These are phyloP conservation scores for Rhodinocichla rosea DNA, from an alignment of 2,113 vertebrate genomes.

Conservation along the genomic window DNA sequence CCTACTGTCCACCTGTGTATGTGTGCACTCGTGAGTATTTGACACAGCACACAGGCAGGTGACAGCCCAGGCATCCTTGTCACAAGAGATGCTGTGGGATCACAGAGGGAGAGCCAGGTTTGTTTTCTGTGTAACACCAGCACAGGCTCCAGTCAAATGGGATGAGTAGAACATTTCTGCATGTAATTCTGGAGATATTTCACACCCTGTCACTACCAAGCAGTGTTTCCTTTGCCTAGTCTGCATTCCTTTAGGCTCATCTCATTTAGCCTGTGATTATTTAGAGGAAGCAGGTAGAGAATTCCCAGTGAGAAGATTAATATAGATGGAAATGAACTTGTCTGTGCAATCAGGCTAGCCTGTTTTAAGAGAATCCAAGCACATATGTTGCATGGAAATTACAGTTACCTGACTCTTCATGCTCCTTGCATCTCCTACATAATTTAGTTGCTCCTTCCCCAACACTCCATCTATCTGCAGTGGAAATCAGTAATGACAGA, in stretches of 20 bases:
- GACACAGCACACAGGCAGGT: accelerated
- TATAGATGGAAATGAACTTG: slow-evolving; percentile 14
- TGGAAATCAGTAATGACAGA: background rate
- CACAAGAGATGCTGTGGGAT: background rate
- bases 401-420: background rate
- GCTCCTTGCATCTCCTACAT: background rate
- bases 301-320: background rate
- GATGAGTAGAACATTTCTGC: background rate
- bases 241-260: background rate
- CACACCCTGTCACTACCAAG: background rate
- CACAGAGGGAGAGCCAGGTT: background rate
- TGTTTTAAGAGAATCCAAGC: slow-evolving; percentile 1
- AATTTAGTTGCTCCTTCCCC: background rate
- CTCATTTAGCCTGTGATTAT: background rate
- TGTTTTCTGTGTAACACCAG: background rate
- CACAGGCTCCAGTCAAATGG: background rate
- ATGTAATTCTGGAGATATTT: background rate
- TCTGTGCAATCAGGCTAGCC: background rate
- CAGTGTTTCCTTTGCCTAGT: background rate
- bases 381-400: background rate
- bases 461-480: background rate
- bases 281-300: slow-evolving; percentile 32
- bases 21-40: background rate
- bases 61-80: background rate
- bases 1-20: background rate